phyloP scores from a whole-genome alignment of 2,113 vertebrate species.

The Sakesphorus luctuosus region DNA sequence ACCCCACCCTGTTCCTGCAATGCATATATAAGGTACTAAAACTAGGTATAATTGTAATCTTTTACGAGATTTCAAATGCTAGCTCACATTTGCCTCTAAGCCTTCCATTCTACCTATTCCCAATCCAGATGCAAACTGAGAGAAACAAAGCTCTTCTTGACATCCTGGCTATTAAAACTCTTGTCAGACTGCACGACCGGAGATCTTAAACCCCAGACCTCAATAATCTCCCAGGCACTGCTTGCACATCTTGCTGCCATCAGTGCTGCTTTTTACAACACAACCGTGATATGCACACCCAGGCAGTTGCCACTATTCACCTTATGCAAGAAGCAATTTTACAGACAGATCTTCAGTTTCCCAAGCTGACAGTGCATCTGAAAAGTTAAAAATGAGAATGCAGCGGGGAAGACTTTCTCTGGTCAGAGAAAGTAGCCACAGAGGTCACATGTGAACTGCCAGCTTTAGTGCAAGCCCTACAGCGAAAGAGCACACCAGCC shows the following conservation, averaged over 20 bases:
- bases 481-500: too few relatives aligned
- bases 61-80: not conserved
- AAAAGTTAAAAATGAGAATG: not conserved
- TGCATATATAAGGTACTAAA: not conserved
- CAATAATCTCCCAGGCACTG: not conserved
- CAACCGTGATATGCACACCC: too few relatives aligned
- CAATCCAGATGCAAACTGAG: not conserved
- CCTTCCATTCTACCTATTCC: not conserved
- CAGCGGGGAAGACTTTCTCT: not conserved
- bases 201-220: not conserved
- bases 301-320: not conserved
- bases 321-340: not conserved
- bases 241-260: not conserved
- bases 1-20: accelerated
- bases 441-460: not conserved
- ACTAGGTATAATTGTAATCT: not conserved
- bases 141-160: not conserved
- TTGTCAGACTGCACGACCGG: accelerated
- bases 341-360: not conserved
- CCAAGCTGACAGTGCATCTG: not conserved
- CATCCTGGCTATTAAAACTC: not conserved
- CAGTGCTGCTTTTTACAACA: not conserved
- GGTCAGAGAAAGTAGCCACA: not conserved
- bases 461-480: not conserved
- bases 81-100: not conserved